A percentile compares a stretch with the other conserved stretches of the same genome.
Evolutionary conservation across 2,113 vertebrate genomes (phyloP).

Genomic region (Lophura nycthemera): DNA sequence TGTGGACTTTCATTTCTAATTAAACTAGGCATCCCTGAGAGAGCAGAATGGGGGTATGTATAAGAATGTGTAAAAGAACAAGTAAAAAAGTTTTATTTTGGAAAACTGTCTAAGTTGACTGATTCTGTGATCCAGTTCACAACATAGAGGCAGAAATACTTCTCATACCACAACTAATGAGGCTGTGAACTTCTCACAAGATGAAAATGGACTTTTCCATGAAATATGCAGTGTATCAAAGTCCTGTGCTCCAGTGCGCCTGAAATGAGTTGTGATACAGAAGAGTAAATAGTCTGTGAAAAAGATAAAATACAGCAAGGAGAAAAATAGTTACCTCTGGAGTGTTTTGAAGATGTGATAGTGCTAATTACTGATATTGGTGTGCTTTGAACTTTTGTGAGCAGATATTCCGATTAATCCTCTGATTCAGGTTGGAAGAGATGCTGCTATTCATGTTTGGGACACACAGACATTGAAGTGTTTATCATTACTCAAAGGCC

Average conservation of each 20-base stretch:
- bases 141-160: neutral
- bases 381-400: neutral
- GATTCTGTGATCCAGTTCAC: neutral
- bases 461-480: slow-evolving; percentile 94
- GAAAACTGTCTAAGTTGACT: neutral
- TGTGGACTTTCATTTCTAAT: neutral
- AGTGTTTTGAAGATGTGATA: neutral
- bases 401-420: neutral
- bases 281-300: neutral
- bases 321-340: neutral
- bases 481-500: slow-evolving; percentile 91
- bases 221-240: neutral
- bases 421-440: slow-evolving; percentile 89
- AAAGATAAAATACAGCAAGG: neutral
- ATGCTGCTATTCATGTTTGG: slow-evolving; percentile 94
- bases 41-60: neutral
- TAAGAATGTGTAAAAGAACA: neutral
- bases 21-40: neutral
- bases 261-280: neutral
- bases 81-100: neutral
- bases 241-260: neutral
- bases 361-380: neutral
- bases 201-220: neutral
- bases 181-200: neutral
- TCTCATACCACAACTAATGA: neutral